Base-by-base conservation (phyloP, 2,797 vertebrate genomes). In the Sebastes taczanowskii region DNA sequence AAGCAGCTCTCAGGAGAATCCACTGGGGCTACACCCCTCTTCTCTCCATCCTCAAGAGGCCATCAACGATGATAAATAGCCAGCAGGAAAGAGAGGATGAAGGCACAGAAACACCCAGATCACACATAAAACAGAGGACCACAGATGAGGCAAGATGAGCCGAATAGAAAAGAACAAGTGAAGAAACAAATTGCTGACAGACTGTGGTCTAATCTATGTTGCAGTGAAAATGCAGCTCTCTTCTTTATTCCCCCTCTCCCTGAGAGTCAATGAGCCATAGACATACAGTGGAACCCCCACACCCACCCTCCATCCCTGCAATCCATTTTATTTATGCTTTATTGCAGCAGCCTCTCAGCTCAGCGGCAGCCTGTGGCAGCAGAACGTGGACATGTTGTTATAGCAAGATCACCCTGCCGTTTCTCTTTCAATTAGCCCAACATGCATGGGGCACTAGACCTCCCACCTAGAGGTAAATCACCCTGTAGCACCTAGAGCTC, bases 391-490 rank as follows among this genome's bases (percentile, higher is more conserved):
- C 56, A 65, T 90, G 92, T 92, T 92, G 90, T 91, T 93, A 88
- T 70, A 88, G 87, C 83, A 83, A 88, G 90, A 94, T 94, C 91
- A 89, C 84, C 71, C 84, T 62, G 78, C 87, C 64, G 81, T 85
- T 92, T 89, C 88, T 68, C 83, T 92, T 95, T 95, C 92, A 94
- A 94, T 94, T 95, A 95, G 88, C 82, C 85, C 71, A 89, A 91
- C 90, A 84, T 82, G 72, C 58, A 56, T 52, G 78, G 81, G 74
- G 79, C 74, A 52, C 53, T 42, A 71, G 77, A 78, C 78, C 77
- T 75, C 78, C 76, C 61, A 74, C 82, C 70, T 74, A 18, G 81
- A 86, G 81, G 67, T 94, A 93, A 95, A 94, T 94, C 91, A 92
- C 88, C 86, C 78, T n/a, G 63, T 20, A 80, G 77, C 69, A 82